Percentiles rank a stretch among this genome's conserved stretches.
phyloP scores from a whole-genome alignment of 2,113 vertebrate genomes.

The Archocentrus centrarchus region DNA sequence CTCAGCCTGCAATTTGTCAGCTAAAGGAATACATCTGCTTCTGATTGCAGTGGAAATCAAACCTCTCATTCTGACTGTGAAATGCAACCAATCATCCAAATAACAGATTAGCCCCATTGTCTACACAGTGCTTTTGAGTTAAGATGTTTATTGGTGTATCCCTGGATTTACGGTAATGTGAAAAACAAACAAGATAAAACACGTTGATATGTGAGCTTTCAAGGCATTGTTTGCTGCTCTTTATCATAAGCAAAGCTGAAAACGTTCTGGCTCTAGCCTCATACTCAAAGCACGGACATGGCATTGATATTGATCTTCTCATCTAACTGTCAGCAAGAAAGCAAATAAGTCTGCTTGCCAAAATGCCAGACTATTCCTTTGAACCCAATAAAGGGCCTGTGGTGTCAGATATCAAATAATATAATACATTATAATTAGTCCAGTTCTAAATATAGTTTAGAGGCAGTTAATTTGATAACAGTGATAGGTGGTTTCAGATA shows the following conservation, averaged over 20 bases:
- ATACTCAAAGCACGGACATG: not conserved
- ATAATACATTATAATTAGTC: not conserved
- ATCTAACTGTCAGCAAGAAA: not conserved
- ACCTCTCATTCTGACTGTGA: slow-evolving; percentile 36
- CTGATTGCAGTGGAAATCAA: slow-evolving; percentile 44
- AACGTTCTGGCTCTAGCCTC: not conserved
- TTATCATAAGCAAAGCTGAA: not conserved
- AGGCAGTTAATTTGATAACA: not conserved
- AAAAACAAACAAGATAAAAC: not conserved
- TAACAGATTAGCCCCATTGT: slow-evolving; percentile 28
- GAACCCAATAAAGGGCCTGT: not conserved
- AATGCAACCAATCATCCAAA: slow-evolving; percentile 29
- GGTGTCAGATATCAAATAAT: not conserved
- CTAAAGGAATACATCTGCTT: slow-evolving; percentile 48
- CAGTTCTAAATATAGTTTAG: not conserved
- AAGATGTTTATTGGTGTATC: slow-evolving; percentile 24
- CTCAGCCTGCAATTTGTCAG: slow-evolving; percentile 37
- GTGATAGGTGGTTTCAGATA: not conserved
- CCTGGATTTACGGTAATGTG: not conserved
- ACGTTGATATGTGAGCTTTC: not conserved
- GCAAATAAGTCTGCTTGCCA: not conserved
- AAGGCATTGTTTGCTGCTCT: not conserved
- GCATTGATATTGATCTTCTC: not conserved
- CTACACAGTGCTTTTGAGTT: not conserved
- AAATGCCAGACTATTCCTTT: not conserved